Percentiles rank a stretch among this genome's conserved stretches.
These are phyloP conservation scores for Tragopan temminckii DNA, from an alignment of 2,797 vertebrate genomes.

Conservation along the genomic window DNA sequence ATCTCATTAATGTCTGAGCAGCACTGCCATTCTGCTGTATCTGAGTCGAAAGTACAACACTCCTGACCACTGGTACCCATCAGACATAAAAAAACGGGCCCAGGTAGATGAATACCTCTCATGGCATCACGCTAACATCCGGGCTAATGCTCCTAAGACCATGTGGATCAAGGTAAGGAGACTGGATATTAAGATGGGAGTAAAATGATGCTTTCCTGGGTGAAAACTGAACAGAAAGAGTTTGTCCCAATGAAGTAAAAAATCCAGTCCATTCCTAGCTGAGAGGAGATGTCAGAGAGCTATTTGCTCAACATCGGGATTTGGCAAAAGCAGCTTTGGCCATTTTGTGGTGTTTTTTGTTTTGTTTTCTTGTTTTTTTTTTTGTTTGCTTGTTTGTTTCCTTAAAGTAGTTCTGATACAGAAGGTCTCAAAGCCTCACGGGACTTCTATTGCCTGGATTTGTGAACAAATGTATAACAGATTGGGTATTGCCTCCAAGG, in stretches of 20 bases:
- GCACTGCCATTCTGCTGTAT: slow-evolving; percentile 92
- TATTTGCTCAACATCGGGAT: background rate
- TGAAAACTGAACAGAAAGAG: background rate
- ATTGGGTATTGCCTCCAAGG: background rate
- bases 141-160: slow-evolving; percentile 71
- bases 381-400: background rate
- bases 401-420: background rate
- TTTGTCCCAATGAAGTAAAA: background rate
- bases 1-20: slow-evolving; percentile 54
- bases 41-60: slow-evolving; percentile 86
- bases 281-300: background rate
- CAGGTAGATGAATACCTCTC: slow-evolving; percentile 90
- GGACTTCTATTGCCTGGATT: background rate
- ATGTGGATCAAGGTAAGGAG: slow-evolving; percentile 82
- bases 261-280: background rate
- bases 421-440: background rate
- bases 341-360: background rate
- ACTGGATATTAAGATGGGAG: fast-evolving
- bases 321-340: background rate
- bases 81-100: slow-evolving; percentile 86
- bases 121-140: slow-evolving; percentile 90
- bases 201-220: background rate
- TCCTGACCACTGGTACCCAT: slow-evolving; percentile 93
- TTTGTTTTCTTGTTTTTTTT: background rate
- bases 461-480: background rate